Evolutionary conservation across 2,113 vertebrate genomes (phyloP), one percentile per base, ranked within the genome.

Genomic region (Pseudorhombus dupliciocellatus): DNA sequence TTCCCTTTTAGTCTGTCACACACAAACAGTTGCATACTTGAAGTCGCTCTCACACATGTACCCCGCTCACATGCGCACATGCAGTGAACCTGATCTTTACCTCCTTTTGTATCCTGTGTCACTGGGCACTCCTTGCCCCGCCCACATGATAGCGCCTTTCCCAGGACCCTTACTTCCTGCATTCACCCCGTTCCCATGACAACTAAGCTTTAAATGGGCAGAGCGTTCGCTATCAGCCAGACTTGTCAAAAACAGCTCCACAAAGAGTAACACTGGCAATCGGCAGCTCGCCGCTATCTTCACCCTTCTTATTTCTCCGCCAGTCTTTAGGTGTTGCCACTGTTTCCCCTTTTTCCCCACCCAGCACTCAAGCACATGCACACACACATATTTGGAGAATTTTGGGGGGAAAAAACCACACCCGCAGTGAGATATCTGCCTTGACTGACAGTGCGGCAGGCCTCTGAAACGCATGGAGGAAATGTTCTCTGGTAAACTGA

Each of bases 161-260:
- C 91, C 92, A 92, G 90, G 90, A 91, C 89, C 89, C 88, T 80
- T 60, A 89, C 88, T 91, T 92, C 91, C 91, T 90, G 90, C 90
- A 86, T 92, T 91, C 89, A 89, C 84, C 88, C 88, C 10, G 85
- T 90, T 91, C 85, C 89, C 87, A 87, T 91, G 92, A 80, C 88
- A 88, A 90, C 89, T 81, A 83, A 84, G 83, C 86, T 84, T 68
- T 80, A 81, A 80, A 83, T 81, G 91, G 85, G 70, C 57, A 77
- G 80, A 85, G 83, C 75, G 75, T 75, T 80, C 44, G 80, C 84
- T 90, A 90, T 92, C 91, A 86, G 84, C 66, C 60, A 73, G 81
- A 40, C 80, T 77, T 77, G 87, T 90, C 87, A 86, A 73, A 87
- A 83, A 76, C 78, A 64, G 73, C 69, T 70, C 75, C 78, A 63